Base-by-base conservation (phyloP, 1,140 invertebrate genomes). In the Chlorops oryzae region DNA sequence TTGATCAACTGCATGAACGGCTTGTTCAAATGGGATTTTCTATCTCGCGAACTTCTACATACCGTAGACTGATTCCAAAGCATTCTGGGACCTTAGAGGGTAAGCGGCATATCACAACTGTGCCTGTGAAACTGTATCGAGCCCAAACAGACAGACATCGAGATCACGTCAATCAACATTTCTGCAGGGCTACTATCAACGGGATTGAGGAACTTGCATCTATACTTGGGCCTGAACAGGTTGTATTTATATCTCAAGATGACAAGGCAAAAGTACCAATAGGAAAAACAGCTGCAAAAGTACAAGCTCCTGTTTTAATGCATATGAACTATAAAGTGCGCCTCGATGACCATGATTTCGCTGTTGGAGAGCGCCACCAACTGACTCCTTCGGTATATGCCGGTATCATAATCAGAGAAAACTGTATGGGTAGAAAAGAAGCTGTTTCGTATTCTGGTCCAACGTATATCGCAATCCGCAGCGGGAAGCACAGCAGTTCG, bases 231-330 rank as follows among this genome's bases (percentile, higher is more conserved):
- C 37, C 37, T 5, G 15, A 39, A 6, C 37, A 39, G 15, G 37
- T 39, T 7, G 6, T 39, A 7, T 32, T 32, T 32, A 9, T 32
- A n/a, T 32, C 28, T 9, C 28, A 32, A n/a, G 47, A 48, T 23
- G 47, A 48, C 47, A 40, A 40, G 37, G 47, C 25, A 4, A 42
- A 20, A 39, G 38, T 50, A 38, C 38, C 38, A 28, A 42, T 48
- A 9, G 47, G 47, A 39, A 39, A 5, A 15, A 39, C 37, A 39
- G 37, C 47, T 15, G 47, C 47, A 37, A 35, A 48, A 39, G 28
- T 28, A 9, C 39, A 50, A 41, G 35, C 18, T 23, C 39, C 49
- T 32, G 25, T 42, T 32, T 28, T 50, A 12, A 50, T 39, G 37
- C 37, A 7, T 39, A 15, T 39, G 37, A 39, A 7, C 37, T 39